Evolutionary conservation across 2,797 vertebrate genomes (phyloP).

Genomic region (Myripristis jacobus): DNA sequence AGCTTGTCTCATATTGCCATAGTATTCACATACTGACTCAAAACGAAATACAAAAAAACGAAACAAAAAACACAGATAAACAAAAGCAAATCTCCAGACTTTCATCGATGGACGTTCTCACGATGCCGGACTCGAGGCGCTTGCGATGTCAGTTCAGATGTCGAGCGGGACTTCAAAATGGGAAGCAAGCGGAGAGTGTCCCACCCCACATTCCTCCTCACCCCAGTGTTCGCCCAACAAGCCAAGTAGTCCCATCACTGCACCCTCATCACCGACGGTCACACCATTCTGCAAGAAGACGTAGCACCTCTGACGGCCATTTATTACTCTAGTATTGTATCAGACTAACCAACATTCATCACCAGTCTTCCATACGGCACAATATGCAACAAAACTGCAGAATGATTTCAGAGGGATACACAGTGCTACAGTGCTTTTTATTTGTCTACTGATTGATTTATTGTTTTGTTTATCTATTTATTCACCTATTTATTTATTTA

Average conservation of each 20-base stretch:
- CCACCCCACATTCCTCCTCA: slow-evolving; percentile 44
- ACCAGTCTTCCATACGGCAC: slow-evolving; percentile 83
- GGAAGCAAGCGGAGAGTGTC: slow-evolving; percentile 60
- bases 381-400: slow-evolving; percentile 79
- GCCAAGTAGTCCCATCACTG: slow-evolving; percentile 77
- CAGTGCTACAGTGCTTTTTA: slow-evolving; percentile 52
- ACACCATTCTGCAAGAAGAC: slow-evolving; percentile 64
- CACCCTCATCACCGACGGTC: slow-evolving; percentile 57
- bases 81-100: slow-evolving; percentile 41
- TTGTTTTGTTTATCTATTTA: slow-evolving; percentile 42
- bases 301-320: slow-evolving; percentile 70
- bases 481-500: slow-evolving; percentile 55
- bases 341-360: slow-evolving; percentile 72
- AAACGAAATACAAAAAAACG: slow-evolving; percentile 48
- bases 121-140: slow-evolving; percentile 62
- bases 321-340: slow-evolving; percentile 68
- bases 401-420: slow-evolving; percentile 71
- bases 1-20: slow-evolving; percentile 75
- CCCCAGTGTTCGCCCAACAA: slow-evolving; percentile 72
- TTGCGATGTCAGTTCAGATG: slow-evolving; percentile 64
- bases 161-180: slow-evolving; percentile 65
- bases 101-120: slow-evolving; percentile 67
- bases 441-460: slow-evolving; percentile 20
- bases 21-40: slow-evolving; percentile 72
- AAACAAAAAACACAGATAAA: slow-evolving; percentile 1